Evolutionary conservation across 2,888 invertebrate genomes (phyloP).

Genomic region (Sminthurinus aureus): DNA sequence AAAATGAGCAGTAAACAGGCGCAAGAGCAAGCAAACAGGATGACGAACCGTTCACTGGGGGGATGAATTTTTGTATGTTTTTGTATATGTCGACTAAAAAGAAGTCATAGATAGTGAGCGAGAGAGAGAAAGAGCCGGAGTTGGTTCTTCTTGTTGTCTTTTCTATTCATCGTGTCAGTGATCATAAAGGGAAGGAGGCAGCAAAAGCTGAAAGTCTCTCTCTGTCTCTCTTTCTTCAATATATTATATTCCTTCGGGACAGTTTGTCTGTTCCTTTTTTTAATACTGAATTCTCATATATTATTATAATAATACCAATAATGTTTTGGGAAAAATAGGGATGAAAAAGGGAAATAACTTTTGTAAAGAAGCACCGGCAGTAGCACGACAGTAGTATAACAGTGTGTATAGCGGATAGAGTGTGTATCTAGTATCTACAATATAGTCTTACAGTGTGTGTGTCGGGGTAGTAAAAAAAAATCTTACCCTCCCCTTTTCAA

Average conservation of each 20-base stretch:
- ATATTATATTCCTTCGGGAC: not conserved
- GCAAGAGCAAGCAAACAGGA: slow-evolving; percentile 53
- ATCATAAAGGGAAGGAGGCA: not conserved
- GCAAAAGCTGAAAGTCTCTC: not conserved
- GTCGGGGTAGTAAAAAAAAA: not conserved
- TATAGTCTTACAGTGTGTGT: too few species aligned
- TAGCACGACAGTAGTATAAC: too few species aligned
- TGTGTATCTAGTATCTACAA: not conserved
- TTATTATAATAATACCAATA: too few species aligned
- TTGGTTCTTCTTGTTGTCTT: not conserved
- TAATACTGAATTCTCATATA: too few species aligned
- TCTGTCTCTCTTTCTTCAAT: not conserved
- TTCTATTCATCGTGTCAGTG: not conserved
- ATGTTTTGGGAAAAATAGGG: not conserved
- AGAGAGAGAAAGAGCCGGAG: not conserved
- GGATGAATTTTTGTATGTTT: slow-evolving; percentile 1
- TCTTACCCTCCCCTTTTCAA: not conserved
- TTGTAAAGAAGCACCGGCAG: not conserved
- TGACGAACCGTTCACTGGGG: not conserved
- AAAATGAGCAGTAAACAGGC: not conserved
- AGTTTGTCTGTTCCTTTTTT: not conserved
- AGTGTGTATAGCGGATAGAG: not conserved
- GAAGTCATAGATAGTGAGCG: not conserved
- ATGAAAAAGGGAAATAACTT: not conserved
- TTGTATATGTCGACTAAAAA: not conserved